Evolutionary conservation across 2,797 vertebrate species (phyloP), one percentile per base, ranked within the genome.

Genomic region (Phalloptychus januarius): DNA sequence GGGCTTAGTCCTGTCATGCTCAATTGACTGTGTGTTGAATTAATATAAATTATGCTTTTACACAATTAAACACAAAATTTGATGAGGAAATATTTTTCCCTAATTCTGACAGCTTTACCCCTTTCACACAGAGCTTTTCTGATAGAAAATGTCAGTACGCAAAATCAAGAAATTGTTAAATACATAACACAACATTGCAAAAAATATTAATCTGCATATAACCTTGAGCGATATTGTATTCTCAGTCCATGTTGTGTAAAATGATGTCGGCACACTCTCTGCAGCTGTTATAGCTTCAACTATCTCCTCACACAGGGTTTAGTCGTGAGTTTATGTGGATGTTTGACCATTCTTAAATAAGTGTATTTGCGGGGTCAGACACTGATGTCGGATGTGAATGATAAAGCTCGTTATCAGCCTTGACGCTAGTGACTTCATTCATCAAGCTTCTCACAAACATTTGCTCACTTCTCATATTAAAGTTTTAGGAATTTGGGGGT

Each of bases 391-490:
- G 12, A 70, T 3, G 11, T 15, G 23, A 42, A 25, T 3, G 20
- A 78, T 86, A 77, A 77, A 78, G 85, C 76, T 89, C 80, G 89
- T 71, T 50, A 80, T 81, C 18, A 40, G 65, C 71, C 58, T 70
- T 79, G 74, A 84, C 75, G 63, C 76, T 74, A 74, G 48, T 52
- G 48, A 52, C 20, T 52, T 46, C 45, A 20, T 23, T 8, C 48
- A 28, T 1, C 16, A 36, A 36, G 31, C 58, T 61, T 33, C 56
- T 63, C 2, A 33, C 54, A 28, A 56, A 56, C 25, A 28, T 28
- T 56, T 77, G n/a, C 40, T 75, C 28, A 4, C 82, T 80, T 75
- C 63, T 77, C 71, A 65, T 58, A 81, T 75, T 76, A 70, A 56
- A 54, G 2, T 25, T 52, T 52, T 81, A 50, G n/a, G 18, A 4